Conservation (phyloP, 2,797 vertebrate genomes). For the Coregonus ussuriensis region DNA sequence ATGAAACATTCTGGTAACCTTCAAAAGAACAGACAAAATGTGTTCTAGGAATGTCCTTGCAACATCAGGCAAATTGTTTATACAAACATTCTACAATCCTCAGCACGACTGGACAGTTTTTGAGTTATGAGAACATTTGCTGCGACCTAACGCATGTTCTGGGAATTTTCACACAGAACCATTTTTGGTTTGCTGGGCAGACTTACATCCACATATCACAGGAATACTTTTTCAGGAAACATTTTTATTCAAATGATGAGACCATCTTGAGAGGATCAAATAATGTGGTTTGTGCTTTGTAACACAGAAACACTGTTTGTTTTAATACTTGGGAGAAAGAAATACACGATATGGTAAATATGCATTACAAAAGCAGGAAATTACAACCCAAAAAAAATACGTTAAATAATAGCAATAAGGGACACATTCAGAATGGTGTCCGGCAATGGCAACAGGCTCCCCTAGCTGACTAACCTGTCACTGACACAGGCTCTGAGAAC, state of each 20-base stretch:
- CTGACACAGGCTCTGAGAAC: slow-evolving; percentile 18
- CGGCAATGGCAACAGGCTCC: slow-evolving; percentile 42
- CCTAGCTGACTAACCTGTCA: slow-evolving; percentile 39
- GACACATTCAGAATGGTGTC: slow-evolving; percentile 83
- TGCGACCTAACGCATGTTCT: no score
- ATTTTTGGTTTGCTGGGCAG: background rate
- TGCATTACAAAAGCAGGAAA: slow-evolving; percentile 69
- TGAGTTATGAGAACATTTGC: no score
- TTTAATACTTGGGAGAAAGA: slow-evolving; percentile 68
- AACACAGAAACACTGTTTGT: slow-evolving; percentile 68
- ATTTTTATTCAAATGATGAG: slow-evolving; percentile 66
- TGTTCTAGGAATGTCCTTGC: no score
- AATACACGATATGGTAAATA: slow-evolving; percentile 47
- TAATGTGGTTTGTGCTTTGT: slow-evolving; percentile 73
- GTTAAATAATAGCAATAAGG: slow-evolving; percentile 80
- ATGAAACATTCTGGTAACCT: no score
- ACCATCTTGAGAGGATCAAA: slow-evolving; percentile 88
- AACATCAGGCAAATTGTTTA: no score
- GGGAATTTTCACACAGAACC: no score
- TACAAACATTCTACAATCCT: no score
- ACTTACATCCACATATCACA: background rate
- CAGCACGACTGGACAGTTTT: no score
- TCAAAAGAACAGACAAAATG: no score
- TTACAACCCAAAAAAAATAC: slow-evolving; percentile 72
- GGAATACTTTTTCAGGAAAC: slow-evolving; percentile 52